These are phyloP conservation scores for Sesia bembeciformis DNA, from an alignment of 2,888 invertebrate species.

Conservation along the genomic window DNA sequence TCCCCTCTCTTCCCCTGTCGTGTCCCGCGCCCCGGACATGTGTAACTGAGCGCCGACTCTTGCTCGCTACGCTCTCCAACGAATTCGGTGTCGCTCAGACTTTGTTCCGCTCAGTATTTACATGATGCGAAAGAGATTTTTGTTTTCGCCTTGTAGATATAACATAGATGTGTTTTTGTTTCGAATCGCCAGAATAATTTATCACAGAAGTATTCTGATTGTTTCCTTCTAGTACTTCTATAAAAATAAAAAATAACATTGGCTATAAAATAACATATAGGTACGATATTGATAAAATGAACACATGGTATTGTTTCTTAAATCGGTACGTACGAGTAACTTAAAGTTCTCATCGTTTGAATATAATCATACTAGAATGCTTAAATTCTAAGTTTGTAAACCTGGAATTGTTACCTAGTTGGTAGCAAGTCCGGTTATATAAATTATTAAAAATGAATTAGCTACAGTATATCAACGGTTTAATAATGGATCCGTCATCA, in stretches of 20 bases:
- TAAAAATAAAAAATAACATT: too few species aligned
- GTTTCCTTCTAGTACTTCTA: too few species aligned
- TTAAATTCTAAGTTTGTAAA: neutral
- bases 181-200: too few species aligned
- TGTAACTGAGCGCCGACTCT: conserved; percentile 41
- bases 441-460: neutral
- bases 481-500: neutral
- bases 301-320: too few species aligned
- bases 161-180: neutral
- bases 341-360: too few species aligned
- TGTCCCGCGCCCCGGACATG: conserved; percentile 34
- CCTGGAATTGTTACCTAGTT: neutral
- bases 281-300: too few species aligned
- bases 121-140: conserved; percentile 48
- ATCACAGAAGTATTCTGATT: too few species aligned
- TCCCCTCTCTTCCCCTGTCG: neutral
- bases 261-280: too few species aligned
- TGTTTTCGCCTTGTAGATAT: conserved; percentile 23
- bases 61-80: conserved; percentile 35
- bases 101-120: conserved; percentile 57
- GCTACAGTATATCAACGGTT: neutral
- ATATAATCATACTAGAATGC: neutral
- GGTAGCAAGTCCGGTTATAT: too few species aligned
- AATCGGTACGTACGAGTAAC: too few species aligned
- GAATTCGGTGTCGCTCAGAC: conserved; percentile 47